Evolutionary conservation across 2,113 vertebrate species (phyloP).

Genomic region (Anguilla rostrata): DNA sequence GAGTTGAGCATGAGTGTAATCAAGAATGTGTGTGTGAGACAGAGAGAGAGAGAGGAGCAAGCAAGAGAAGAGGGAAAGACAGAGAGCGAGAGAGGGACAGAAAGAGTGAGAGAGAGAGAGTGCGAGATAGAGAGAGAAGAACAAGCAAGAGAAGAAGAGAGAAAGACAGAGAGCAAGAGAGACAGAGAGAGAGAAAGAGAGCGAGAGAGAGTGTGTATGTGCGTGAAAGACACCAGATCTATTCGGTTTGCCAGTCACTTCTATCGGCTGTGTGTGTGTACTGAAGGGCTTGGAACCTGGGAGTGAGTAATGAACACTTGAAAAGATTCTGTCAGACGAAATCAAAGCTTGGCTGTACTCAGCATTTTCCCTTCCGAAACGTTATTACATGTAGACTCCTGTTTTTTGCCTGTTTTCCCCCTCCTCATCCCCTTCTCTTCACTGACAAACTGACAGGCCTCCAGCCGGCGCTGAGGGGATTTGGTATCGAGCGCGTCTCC

Average conservation of each 20-base stretch:
- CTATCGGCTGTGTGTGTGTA: slow-evolving; percentile 42
- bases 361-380: slow-evolving; percentile 79
- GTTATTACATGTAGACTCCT: slow-evolving; percentile 74
- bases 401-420: slow-evolving; percentile 39
- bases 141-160: not conserved
- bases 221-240: not conserved
- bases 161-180: too few species aligned
- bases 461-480: slow-evolving; percentile 61
- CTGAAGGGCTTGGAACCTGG: slow-evolving; percentile 76
- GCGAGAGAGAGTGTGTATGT: slow-evolving; percentile 5
- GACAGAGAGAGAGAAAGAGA: too few species aligned
- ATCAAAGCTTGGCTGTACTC: slow-evolving; percentile 75
- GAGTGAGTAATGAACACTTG: slow-evolving; percentile 85
- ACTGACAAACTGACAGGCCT: slow-evolving; percentile 77
- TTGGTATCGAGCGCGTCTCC: slow-evolving; percentile 36
- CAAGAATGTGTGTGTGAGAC: not conserved
- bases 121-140: not conserved
- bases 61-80: not conserved
- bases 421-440: slow-evolving; percentile 41
- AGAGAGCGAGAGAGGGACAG: not conserved
- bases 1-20: not conserved
- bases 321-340: slow-evolving; percentile 88
- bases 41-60: not conserved
- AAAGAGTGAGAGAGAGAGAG: not conserved
- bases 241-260: not conserved